Evolutionary conservation across 2,888 invertebrate genomes (phyloP), one percentile per base, ranked within the genome.

Genomic region (Leucophenga maculata): DNA sequence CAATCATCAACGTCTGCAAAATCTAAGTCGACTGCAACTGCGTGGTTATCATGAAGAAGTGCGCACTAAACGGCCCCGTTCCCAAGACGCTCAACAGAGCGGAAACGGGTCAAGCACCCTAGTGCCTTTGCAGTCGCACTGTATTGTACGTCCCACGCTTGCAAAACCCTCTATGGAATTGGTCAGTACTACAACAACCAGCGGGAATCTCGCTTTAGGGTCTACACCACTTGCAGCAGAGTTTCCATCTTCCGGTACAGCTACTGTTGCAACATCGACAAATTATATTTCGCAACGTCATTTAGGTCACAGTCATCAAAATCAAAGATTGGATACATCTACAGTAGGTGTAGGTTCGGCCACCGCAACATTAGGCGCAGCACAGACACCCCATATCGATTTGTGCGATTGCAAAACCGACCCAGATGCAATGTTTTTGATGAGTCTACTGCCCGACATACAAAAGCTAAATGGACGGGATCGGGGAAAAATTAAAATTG

Each of bases 401-500:
- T 68, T 87, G 9, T 88, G 88, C 69, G 86, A 85, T 67, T 88
- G 88, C 72, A 88, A 87, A 74, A 85, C 85, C n/a, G 87, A 88
- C 76, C 85, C 88, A n/a, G 88, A 88, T 77, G 87, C 87, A 70
- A 88, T 88, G 88, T 88, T 88, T 60, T 78, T 88, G 6, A 86
- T 88, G 86, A 88, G 88, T 69, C 78, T 88, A 1, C 70, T 88
- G 70, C 87, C 88, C 3, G 88, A 88, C 72, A 88, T 88, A 68
- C 86, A 87, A 74, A 87, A 86, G 66, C 65, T 88, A 8, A 84
- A 87, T 65, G 87, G 87, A n/a, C 86, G 86, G 14, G 87, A 88
- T 77, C 83, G 88, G 20, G 87, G 87, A 55, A 87, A 87, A 76
- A 87, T 88, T 6, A 88, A 88, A 75, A 87, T 88, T 70, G 87